Base-by-base conservation (phyloP, 2,888 invertebrate species). In the Anoncus sp. region DNA sequence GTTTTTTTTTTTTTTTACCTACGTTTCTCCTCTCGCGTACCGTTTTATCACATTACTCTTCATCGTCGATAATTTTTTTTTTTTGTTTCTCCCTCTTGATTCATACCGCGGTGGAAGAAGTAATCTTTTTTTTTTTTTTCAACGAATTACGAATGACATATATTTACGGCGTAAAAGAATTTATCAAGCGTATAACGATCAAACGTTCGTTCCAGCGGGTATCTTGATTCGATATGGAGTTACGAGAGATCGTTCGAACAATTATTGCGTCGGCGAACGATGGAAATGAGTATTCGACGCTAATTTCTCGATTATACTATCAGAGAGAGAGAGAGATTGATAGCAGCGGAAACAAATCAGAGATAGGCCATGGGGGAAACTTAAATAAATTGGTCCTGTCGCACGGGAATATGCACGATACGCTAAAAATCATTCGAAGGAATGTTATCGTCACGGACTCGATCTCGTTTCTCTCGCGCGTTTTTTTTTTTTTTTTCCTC, bases 361-460 rank as follows among this genome's bases (percentile, higher is more conserved):
- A 22, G 6, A 72, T 78, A 79, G 78, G 78, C 78, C 78, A 67
- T 79, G 40, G 65, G 66, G 49, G 47, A 38, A 72, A 72, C 67
- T 55, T 71, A 62, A 78, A 62, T 38, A 67, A 62, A 71, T 75
- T 67, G 67, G 67, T 78, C 57, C 47, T 55, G 78, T 63, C 72
- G 78, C 78, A 66, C 31, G 40, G 55, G 62, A 75, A 57, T 59
- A 7, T 16, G 45, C 22, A 43, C n/a, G 27, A 10, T 20, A 31
- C 18, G 38, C 35, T 43, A 75, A 69, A 66, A 79, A 72, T 66
- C 67, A 18, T 62, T 72, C 31, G 43, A 40, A 51, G 75, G 78
- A 81, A 81, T 80, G 78, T 76, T 71, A 10, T 43, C n/a, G n/a
- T 70, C 51, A 3, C 45, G 7, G 14, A 14, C 63, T 43, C 47